phyloP scores from a whole-genome alignment of 2,888 invertebrate species.

The Tupiocoris notatus region DNA sequence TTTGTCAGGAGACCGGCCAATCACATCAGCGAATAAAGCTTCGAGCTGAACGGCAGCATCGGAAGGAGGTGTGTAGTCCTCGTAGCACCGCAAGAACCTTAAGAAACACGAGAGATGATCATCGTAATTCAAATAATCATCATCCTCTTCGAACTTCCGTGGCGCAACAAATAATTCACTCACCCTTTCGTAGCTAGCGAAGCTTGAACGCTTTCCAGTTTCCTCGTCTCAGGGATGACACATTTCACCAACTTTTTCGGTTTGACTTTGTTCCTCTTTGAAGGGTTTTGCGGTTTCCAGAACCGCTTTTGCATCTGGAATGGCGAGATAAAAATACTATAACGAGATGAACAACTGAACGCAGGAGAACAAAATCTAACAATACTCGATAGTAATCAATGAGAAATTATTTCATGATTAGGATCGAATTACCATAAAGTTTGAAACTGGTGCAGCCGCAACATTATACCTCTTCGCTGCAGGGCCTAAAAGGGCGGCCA shows the following conservation, averaged over 20 bases:
- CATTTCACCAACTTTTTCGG: conserved; percentile 42
- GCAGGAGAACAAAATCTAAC: no score
- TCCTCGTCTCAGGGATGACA: conserved; percentile 53
- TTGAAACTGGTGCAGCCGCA: no score
- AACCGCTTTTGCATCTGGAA: conserved; percentile 16
- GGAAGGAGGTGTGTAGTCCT: conserved; percentile 70
- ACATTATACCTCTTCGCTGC: no score
- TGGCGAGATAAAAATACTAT: no score
- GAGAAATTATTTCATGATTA: no score
- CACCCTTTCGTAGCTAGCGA: conserved; percentile 71
- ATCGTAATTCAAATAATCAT: background rate
- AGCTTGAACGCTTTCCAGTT: conserved; percentile 60
- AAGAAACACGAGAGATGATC: conserved; percentile 6
- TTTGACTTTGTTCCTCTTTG: conserved; percentile 31
- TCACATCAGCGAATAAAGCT: conserved; percentile 59
- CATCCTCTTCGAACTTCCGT: no score
- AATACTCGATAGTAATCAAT: no score
- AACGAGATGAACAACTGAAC: no score
- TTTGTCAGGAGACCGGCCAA: conserved; percentile 56
- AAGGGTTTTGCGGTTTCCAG: conserved; percentile 19
- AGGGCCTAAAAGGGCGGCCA: no score
- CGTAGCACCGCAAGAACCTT: conserved; percentile 69
- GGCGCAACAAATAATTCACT: background rate
- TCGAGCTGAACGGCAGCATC: conserved; percentile 65
- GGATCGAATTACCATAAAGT: no score